Conservation (phyloP, 2,888 invertebrate genomes). For the Atethmia centrago region DNA sequence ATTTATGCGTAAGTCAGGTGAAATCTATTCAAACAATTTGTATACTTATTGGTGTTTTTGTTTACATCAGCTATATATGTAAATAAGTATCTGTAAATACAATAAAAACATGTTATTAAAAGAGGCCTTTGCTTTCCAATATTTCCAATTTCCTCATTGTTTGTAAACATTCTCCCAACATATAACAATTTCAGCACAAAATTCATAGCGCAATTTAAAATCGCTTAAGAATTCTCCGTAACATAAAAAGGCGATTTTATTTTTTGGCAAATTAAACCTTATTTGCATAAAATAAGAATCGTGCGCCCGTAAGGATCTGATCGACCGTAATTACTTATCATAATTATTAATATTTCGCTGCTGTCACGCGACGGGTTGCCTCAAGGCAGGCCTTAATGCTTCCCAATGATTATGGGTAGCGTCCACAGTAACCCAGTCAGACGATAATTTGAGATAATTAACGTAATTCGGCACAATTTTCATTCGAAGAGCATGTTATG, state of each 20-base stretch:
- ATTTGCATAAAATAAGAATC: constrained; percentile 76
- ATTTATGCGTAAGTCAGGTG: constrained; percentile 45
- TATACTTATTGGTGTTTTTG: neutral
- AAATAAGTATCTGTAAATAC: neutral
- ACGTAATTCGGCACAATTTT: constrained; percentile 87
- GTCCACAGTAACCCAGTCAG: constrained; percentile 78
- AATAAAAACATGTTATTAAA: neutral
- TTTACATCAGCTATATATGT: neutral
- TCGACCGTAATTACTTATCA: constrained; percentile 78
- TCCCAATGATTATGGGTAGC: constrained; percentile 79
- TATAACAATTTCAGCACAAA: constrained; percentile 26
- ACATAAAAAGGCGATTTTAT: constrained; percentile 56
- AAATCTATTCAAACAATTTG: constrained; percentile 13
- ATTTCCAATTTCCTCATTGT: constrained; percentile 8
- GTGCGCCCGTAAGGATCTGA: constrained; percentile 70
- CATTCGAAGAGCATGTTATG: constrained; percentile 85
- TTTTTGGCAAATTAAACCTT: constrained; percentile 69
- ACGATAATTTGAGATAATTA: constrained; percentile 89
- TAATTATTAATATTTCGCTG: constrained; percentile 85
- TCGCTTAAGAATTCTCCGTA: constrained; percentile 46
- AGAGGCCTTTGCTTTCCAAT: neutral
- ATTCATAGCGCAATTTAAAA: constrained; percentile 54
- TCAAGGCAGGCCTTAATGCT: constrained; percentile 77
- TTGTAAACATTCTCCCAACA: constrained; percentile 39
- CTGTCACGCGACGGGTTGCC: constrained; percentile 84